Base-by-base conservation (phyloP, 2,888 invertebrate genomes). In the Drosophila atroscutellata region DNA sequence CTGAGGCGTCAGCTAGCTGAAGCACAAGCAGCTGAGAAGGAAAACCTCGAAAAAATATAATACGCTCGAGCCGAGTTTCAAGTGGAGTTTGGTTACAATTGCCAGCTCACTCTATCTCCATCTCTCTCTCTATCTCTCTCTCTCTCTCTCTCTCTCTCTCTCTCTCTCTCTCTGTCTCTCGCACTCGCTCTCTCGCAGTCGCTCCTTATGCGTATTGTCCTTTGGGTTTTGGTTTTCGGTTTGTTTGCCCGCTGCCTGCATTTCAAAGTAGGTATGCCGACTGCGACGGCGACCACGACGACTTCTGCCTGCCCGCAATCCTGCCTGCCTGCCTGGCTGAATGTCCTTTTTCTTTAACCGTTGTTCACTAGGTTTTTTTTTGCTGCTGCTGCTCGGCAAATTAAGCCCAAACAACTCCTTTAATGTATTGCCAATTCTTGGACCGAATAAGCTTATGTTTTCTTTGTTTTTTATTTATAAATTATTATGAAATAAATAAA, bases 51-150 rank as follows among this genome's bases (percentile, higher is more conserved):
- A 83, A 80, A 36, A 11, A 18, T 18, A 9, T 24, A 52, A 34
- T 20, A 76, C 72, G 70, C 81, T 80, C 68, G 72, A 79, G 66
- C 54, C 49, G 81, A 68, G 55, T 81, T 77, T 80, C 73, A 61
- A 77, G 74, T 68, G 84, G 80, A 74, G 84, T 81, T 81, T 71
- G 81, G 80, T 81, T 81, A 81, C 80, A 84, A 77, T 81, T 84
- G 77, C 72, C 68, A 54, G 61, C 58, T 28, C 68, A 1, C 28
- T 50, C 66, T 47, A 30, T 32, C 62, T 20, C 20, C 3, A 0
- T 7, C 26, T n/a, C 57, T 20, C 37, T 15, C 32, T 50, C 45
- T 50, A n/a, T 39, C 20, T 1, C 18, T 51, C 36, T 39, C 30
- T 30, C 9, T 15, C 32, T 50, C 45, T 50, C 58, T 28, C 68